phyloP scores from a whole-genome alignment of 2,797 vertebrate species.

The Epinephelus malabaricus region DNA sequence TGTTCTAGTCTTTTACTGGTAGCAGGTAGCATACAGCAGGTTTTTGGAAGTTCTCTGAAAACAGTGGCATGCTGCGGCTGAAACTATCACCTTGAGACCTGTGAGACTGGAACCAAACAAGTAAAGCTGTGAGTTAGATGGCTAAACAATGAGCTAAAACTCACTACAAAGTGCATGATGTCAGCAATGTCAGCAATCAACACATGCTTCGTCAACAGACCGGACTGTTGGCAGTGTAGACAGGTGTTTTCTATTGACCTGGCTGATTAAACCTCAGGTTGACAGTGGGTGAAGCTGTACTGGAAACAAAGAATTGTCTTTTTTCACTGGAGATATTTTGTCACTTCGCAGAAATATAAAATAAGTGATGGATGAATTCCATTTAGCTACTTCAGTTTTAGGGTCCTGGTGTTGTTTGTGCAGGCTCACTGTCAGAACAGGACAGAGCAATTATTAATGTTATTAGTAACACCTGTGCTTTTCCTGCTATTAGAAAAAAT shows the following conservation, averaged over 20 bases:
- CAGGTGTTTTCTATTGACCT: background rate
- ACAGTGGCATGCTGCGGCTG: background rate
- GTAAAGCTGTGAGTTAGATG: background rate
- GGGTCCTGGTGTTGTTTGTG: no score
- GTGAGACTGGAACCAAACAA: background rate
- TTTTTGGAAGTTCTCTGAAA: background rate
- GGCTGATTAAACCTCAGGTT: background rate
- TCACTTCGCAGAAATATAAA: no score
- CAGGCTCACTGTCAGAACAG: background rate
- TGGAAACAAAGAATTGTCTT: no score
- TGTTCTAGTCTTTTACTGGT: background rate
- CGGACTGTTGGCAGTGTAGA: no score
- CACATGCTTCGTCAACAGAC: background rate
- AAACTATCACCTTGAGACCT: no score
- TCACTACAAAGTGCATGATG: background rate
- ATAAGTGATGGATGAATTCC: no score
- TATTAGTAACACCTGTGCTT: background rate
- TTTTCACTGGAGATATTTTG: no score
- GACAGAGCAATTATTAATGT: background rate
- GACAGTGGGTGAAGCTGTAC: no score
- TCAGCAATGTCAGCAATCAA: background rate
- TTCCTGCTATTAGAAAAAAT: background rate
- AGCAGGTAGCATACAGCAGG: background rate
- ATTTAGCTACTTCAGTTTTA: no score
- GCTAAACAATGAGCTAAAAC: background rate